Evolutionary conservation across 64 coral and sea anemone species (phyloP), one percentile per base, ranked within the genome.

Genomic region (Dendronephthya gigantea): DNA sequence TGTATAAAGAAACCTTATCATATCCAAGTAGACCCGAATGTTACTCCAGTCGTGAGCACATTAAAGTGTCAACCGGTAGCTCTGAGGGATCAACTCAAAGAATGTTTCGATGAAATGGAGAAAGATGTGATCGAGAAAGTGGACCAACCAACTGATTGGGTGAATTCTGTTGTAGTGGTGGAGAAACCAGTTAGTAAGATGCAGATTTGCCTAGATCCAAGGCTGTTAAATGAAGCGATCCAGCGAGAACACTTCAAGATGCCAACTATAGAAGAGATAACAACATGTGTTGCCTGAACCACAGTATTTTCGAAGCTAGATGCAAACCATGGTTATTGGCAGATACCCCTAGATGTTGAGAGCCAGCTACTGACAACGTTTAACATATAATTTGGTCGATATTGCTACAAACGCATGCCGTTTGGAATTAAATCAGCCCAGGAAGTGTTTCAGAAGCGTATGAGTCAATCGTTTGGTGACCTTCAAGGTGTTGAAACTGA

Each of bases 1-100:
- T 70, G 66, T n/a, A 70, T 70, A n/a, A n/a, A 70, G 23, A 70
- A 70, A 70, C 66, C 66, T 70, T 70, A 70, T n/a, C 66, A 70
- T 31, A 70, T 70, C 8, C 66, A 70, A n/a, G 29, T 70, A 70
- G 66, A 70, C 29, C 66, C 66, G 23, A 70, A 70, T 70, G 66
- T 31, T 31, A 70, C 66, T n/a, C 66, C 66, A 70, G 66, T 70
- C 25, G 66, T 70, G 29, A 70, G 29, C 23, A 8, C 66, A 70
- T 9, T 70, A n/a, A 70, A 70, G 66, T 9, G 66, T 70, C 66
- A 70, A 70, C 66, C 23, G 66, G 66, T 70, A n/a, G 66, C 66
- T 8, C 23, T 70, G 66, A 70, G 66, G 25, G 66, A 70, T 8
- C 66, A n/a, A 70, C 66, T 70, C 66, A 70, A 70, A 70, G 9